A percentile compares a stretch with the other conserved stretches of the same genome.
These are phyloP conservation scores for Sycobia sp. DNA, from an alignment of 1,140 invertebrate genomes.

Conservation along the genomic window DNA sequence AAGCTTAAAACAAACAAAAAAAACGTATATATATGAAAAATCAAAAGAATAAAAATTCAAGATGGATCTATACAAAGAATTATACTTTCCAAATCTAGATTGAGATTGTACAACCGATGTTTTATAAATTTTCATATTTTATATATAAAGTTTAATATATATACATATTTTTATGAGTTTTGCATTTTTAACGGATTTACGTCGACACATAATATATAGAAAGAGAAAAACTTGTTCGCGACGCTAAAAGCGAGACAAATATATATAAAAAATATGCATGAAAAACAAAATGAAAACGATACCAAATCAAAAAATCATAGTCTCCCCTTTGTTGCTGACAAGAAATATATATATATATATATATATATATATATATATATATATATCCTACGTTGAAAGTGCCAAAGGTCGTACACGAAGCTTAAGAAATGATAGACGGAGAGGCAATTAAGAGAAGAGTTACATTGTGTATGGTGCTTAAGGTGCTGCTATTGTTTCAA, in stretches of 20 bases:
- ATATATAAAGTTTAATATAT: conserved; percentile 22
- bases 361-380: too few relatives aligned
- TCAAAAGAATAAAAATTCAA: conserved; percentile 17
- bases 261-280: too few relatives aligned
- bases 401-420: conserved; percentile 37
- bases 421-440: background rate
- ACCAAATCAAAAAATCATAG: conserved; percentile 21
- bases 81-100: conserved; percentile 12
- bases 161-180: conserved; percentile 7
- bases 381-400: conserved; percentile 39
- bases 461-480: conserved; percentile 9
- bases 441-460: too few relatives aligned
- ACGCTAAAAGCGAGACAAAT: too few relatives aligned
- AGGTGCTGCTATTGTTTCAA: too few relatives aligned
- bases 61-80: background rate
- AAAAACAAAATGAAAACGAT: too few relatives aligned
- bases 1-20: too few relatives aligned
- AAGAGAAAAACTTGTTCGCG: background rate
- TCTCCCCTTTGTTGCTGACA: conserved; percentile 18
- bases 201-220: background rate
- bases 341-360: conserved; percentile 23
- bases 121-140: conserved; percentile 22
- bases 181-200: conserved; percentile 10
- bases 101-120: background rate
- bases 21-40: conserved; percentile 13